phyloP scores from a whole-genome alignment of 2,888 invertebrate species.

The Drosophila barbarae region DNA sequence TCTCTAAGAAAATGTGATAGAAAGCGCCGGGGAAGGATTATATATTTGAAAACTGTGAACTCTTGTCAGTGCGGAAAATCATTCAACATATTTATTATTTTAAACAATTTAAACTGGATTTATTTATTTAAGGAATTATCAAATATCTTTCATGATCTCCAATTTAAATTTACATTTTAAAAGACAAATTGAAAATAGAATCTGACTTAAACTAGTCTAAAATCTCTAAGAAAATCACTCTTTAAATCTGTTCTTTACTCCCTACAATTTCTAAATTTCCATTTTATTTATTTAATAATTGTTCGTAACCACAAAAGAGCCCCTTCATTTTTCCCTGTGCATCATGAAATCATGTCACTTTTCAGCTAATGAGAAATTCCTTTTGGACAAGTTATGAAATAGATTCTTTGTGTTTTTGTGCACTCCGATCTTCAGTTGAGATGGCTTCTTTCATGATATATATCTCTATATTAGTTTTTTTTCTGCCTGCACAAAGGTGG shows the following conservation, averaged over 20 bases:
- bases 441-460: slow-evolving; percentile 17
- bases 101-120: too few relatives aligned
- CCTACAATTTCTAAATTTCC: neutral
- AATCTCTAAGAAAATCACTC: neutral
- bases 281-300: neutral
- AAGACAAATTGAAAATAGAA: neutral
- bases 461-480: slow-evolving; percentile 13
- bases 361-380: slow-evolving; percentile 34
- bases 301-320: neutral
- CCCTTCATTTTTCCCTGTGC: slow-evolving; percentile 1
- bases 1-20: neutral
- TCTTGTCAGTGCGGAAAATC: neutral
- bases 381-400: slow-evolving; percentile 27
- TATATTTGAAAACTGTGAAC: neutral
- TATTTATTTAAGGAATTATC: too few relatives aligned
- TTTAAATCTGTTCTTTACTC: neutral
- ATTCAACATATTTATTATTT: neutral
- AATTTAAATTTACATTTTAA: too few relatives aligned
- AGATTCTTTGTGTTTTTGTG: slow-evolving; percentile 36
- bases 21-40: neutral
- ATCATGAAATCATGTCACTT: slow-evolving; percentile 31
- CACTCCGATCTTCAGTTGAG: slow-evolving; percentile 21
- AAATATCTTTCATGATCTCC: neutral
- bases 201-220: neutral
- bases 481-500: slow-evolving; percentile 38